Percentiles rank a stretch among this genome's conserved stretches.
Evolutionary conservation across 2,113 vertebrate genomes (phyloP).

Genomic region (Notiomystis cincta): DNA sequence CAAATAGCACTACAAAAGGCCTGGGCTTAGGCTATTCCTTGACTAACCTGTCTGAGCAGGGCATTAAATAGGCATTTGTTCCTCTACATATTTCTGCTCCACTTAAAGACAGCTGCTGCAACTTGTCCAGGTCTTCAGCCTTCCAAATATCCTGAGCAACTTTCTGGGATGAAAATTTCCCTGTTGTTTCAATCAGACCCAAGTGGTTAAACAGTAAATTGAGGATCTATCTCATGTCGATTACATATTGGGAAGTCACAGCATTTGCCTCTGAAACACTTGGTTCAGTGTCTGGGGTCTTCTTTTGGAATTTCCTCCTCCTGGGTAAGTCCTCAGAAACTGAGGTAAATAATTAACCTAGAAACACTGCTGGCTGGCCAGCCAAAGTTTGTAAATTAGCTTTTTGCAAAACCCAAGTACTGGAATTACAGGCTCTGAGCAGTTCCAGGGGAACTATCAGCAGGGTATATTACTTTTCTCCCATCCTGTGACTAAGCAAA

Average conservation of each 20-base stretch:
- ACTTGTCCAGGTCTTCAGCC: neutral
- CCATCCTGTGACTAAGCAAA: neutral
- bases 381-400: neutral
- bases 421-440: neutral
- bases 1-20: neutral
- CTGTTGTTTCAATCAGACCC: neutral
- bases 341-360: neutral
- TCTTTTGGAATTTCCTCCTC: neutral
- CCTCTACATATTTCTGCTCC: neutral
- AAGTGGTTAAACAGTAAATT: neutral
- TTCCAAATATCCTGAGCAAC: neutral
- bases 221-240: fast-evolving
- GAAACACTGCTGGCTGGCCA: neutral
- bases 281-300: fast-evolving
- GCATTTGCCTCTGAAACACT: neutral
- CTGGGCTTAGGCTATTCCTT: neutral
- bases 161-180: neutral
- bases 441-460: neutral
- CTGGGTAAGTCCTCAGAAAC: neutral
- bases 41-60: neutral
- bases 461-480: neutral
- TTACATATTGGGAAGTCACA: neutral
- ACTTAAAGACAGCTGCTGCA: neutral
- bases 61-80: neutral
- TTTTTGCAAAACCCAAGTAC: neutral